Evolutionary conservation across 2,797 vertebrate genomes (phyloP).

Genomic region (Chelonia mydas): DNA sequence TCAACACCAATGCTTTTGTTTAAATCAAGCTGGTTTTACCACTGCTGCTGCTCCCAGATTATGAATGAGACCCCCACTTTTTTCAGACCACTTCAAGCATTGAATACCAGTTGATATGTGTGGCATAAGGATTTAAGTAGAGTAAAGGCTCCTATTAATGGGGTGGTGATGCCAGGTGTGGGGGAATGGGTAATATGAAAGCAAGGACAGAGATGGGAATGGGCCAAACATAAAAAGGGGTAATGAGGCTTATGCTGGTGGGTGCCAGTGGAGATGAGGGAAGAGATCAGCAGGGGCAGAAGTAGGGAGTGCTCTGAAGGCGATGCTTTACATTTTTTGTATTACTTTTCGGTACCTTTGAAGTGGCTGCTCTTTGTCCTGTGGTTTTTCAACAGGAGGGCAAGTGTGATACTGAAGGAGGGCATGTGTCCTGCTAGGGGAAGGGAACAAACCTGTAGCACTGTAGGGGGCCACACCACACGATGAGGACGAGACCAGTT

Average conservation of each 20-base stretch:
- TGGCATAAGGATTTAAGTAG: background rate
- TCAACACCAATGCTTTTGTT: background rate
- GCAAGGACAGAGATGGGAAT: background rate
- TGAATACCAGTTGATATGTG: background rate
- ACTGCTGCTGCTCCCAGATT: background rate
- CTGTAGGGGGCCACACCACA: accelerated
- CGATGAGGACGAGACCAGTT: background rate
- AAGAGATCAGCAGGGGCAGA: background rate
- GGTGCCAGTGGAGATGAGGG: background rate
- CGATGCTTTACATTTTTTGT: too few species aligned
- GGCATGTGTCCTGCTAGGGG: background rate
- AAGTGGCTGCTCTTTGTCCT: background rate
- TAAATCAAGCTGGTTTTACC: background rate
- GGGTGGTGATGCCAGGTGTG: background rate
- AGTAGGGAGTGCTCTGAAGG: background rate
- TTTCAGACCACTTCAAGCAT: background rate
- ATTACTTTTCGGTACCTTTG: background rate
- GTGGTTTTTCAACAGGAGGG: background rate
- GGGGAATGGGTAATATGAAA: too few species aligned
- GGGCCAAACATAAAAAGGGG: background rate
- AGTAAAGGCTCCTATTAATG: background rate
- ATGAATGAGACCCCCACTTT: background rate
- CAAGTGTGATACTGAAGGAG: too few species aligned
- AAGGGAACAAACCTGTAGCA: background rate
- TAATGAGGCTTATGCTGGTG: background rate